Evolutionary conservation across 2,113 vertebrate genomes (phyloP), one percentile per base, ranked within the genome.

Genomic region (Sigmodon hispidus): DNA sequence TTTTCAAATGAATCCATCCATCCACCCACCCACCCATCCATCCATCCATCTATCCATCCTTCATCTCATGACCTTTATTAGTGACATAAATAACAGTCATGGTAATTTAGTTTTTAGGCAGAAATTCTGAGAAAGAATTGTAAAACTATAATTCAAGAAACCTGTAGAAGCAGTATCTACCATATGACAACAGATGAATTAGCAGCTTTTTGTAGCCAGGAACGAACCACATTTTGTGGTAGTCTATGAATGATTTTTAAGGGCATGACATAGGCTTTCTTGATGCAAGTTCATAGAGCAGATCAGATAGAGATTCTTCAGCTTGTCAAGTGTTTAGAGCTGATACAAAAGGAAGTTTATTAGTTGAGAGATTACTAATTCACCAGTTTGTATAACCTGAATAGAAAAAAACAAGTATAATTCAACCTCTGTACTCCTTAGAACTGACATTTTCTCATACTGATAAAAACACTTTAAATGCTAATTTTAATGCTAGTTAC

Each of bases 381-480:
- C 15, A 55, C 57, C 5, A 94, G 15, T 22, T 12, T 77, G 24
- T 72, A 76, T 59, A 80, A 40, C 21, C 34, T 63, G 3, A 94
- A 85, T 76, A 65, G 8, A 85, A 93, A 97, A 93, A 97, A 36
- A n/a, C 34, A 13, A 81, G 65, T 87, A 59, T 92, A 92, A 88
- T 21, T 57, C 73, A 45, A 90, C 36, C 16, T 48, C 50, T 87
- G 34, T 19, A 72, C 26, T 24, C 9, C 26, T 34, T 90, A 95
- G 15, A 95, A 43, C 34, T 86, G 90, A 86, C 72, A 61, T 90
- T 80, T 94, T 80, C 48, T 61, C 48, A 63, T 63, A 57, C 19
- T 55, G 26, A 36, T 55, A 89, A 65, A 73, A 21, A 63, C 63
- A 83, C 7, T 88, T 94, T 81, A 59, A 80, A 87, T 76, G 65